Evolutionary conservation across 1,140 invertebrate genomes (phyloP).

Genomic region (Meloidogyne chitwoodi): DNA sequence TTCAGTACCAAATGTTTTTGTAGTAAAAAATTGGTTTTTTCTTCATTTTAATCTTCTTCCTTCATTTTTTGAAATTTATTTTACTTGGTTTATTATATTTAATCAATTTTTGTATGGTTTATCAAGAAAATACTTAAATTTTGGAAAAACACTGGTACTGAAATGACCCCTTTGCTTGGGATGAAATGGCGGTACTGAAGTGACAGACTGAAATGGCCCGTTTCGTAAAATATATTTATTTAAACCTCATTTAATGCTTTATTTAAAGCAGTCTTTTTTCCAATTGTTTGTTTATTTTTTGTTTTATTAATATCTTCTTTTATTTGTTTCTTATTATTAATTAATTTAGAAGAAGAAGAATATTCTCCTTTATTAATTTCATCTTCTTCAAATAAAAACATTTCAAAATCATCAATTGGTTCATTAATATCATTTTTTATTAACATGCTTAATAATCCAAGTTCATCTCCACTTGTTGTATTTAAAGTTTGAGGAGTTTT

Average conservation of each 20-base stretch:
- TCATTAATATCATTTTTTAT: conserved; percentile 13
- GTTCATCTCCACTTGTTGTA: conserved; percentile 29
- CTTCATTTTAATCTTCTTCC: too few species aligned
- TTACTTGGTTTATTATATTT: too few species aligned
- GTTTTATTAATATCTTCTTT: not conserved
- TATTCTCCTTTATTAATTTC: conserved; percentile 18
- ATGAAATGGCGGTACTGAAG: too few species aligned
- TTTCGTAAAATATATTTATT: too few species aligned
- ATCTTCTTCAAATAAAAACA: conserved; percentile 40
- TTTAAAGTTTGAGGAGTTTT: not conserved
- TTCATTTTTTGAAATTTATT: too few species aligned
- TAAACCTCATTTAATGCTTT: conserved; percentile 30
- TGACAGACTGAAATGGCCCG: too few species aligned
- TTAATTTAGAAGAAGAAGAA: conserved; percentile 11
- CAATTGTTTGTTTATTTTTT: not conserved
- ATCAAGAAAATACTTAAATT: too few species aligned
- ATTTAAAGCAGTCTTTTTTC: conserved; percentile 16
- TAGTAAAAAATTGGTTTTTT: too few species aligned
- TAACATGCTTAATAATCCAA: conserved; percentile 39
- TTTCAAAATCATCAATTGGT: conserved; percentile 20
- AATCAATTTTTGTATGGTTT: too few species aligned
- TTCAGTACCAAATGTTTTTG: too few species aligned
- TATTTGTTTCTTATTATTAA: conserved; percentile 21
- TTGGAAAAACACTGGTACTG: too few species aligned
- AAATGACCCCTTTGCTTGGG: too few species aligned